Percentiles rank a stretch among this genome's conserved stretches.
Conservation (phyloP, 2,888 invertebrate species). For the Syrista parreyssii region DNA sequence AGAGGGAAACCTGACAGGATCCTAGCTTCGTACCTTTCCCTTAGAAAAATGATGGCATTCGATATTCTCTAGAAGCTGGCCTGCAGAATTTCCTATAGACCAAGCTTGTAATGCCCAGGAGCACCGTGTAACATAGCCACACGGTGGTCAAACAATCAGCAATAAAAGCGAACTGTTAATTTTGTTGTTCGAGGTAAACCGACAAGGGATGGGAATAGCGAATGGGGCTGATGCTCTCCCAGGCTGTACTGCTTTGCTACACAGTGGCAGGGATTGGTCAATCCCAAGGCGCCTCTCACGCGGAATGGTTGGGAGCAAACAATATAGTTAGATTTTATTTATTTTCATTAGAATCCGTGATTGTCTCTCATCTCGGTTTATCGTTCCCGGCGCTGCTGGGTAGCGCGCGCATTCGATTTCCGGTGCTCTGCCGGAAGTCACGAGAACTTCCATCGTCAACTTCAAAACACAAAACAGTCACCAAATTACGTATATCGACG, state of each 20-base stretch:
- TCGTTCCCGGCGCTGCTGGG: not conserved
- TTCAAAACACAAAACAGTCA: not conserved
- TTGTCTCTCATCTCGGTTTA: slow-evolving; percentile 17
- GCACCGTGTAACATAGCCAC: not conserved
- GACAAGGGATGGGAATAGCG: not conserved
- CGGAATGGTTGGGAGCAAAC: slow-evolving; percentile 20
- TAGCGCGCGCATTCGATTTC: not conserved
- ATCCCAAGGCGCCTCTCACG: slow-evolving; percentile 23
- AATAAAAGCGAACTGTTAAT: slow-evolving; percentile 12
- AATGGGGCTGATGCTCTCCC: slow-evolving; percentile 3
- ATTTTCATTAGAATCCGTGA: slow-evolving; percentile 23
- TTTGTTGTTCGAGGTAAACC: not conserved
- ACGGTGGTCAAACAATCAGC: slow-evolving; percentile 11
- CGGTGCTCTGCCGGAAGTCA: not conserved
- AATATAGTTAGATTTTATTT: slow-evolving; percentile 27
- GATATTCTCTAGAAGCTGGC: not conserved
- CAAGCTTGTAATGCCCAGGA: not conserved
- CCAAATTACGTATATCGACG: not conserved
- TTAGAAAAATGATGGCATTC: not conserved
- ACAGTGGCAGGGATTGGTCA: slow-evolving; percentile 1
- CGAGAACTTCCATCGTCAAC: not conserved
- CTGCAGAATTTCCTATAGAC: not conserved
- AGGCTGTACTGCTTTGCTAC: not conserved
- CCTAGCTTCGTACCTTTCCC: not conserved
- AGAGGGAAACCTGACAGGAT: not conserved